These are phyloP conservation scores for Aplochiton taeniatus DNA, from an alignment of 2,797 vertebrate genomes.

Conservation along the genomic window DNA sequence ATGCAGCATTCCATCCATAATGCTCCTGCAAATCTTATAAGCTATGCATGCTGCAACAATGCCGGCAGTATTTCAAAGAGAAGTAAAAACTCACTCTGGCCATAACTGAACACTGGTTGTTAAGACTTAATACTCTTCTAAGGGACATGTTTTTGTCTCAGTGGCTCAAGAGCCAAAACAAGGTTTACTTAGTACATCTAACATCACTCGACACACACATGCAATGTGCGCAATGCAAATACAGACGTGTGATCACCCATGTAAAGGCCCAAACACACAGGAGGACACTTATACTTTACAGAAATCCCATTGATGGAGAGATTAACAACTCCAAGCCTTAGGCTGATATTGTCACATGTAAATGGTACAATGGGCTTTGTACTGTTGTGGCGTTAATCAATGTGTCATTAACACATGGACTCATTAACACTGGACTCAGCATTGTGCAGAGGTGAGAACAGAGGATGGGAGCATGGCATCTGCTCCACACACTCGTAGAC, in stretches of 20 bases:
- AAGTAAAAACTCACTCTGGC: not conserved
- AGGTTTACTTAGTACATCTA: conserved; percentile 9
- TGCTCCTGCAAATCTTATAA: not conserved
- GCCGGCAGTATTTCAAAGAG: conserved; percentile 18
- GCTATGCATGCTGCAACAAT: conserved; percentile 9
- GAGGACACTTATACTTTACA: not conserved
- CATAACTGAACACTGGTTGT: conserved; percentile 16
- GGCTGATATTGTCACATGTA: conserved; percentile 11
- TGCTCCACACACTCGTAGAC: conserved; percentile 7
- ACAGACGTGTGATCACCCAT: conserved; percentile 11
- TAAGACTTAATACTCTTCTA: conserved; percentile 26
- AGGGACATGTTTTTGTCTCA: conserved; percentile 45
- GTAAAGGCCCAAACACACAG: not conserved
- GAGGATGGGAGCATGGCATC: conserved; percentile 11
- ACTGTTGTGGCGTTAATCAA: not conserved
- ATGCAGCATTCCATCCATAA: conserved; percentile 5
- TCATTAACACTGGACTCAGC: no score
- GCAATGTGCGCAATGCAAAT: conserved; percentile 34
- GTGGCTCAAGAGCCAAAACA: conserved; percentile 35
- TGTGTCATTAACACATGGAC: conserved; percentile 19
- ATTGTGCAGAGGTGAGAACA: not conserved
- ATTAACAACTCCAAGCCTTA: conserved; percentile 24
- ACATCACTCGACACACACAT: conserved; percentile 30
- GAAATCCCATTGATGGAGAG: not conserved
- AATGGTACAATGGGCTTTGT: not conserved